Percentiles rank a stretch among this genome's conserved stretches.
Conservation (phyloP, 2,113 vertebrate genomes). For the Scolopax mira region DNA sequence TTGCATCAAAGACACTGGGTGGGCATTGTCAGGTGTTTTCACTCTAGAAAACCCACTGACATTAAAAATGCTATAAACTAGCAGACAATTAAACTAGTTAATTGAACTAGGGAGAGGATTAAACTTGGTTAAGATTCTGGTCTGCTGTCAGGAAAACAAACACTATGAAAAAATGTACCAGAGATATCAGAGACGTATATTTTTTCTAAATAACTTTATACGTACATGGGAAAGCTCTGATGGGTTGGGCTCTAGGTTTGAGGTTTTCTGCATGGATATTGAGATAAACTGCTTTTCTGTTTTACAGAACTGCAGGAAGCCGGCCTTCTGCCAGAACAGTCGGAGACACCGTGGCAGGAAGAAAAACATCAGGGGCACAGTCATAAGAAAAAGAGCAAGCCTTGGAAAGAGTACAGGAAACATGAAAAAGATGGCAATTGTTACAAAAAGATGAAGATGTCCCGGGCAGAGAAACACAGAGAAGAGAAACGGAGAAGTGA, state of each 20-base stretch:
- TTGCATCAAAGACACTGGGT: background rate
- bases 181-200: background rate
- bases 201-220: background rate
- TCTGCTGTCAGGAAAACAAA: background rate
- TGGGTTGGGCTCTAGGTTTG: background rate
- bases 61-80: background rate
- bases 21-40: background rate
- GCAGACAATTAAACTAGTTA: too few relatives aligned
- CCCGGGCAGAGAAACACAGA: background rate
- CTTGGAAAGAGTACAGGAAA: background rate
- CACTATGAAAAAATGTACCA: background rate
- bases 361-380: background rate
- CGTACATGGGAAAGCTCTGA: too few relatives aligned
- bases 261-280: background rate
- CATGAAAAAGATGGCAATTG: background rate
- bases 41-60: background rate
- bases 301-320: constrained; percentile 76
- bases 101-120: background rate
- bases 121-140: background rate
- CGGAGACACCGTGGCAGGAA: background rate
- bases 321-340: constrained; percentile 57
- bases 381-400: constrained; percentile 33
- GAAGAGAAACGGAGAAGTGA: background rate
- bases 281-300: constrained; percentile 12
- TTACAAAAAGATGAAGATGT: background rate